phyloP scores from a whole-genome alignment of 2,797 vertebrate genomes.

The Percopsis omiscomaycus region DNA sequence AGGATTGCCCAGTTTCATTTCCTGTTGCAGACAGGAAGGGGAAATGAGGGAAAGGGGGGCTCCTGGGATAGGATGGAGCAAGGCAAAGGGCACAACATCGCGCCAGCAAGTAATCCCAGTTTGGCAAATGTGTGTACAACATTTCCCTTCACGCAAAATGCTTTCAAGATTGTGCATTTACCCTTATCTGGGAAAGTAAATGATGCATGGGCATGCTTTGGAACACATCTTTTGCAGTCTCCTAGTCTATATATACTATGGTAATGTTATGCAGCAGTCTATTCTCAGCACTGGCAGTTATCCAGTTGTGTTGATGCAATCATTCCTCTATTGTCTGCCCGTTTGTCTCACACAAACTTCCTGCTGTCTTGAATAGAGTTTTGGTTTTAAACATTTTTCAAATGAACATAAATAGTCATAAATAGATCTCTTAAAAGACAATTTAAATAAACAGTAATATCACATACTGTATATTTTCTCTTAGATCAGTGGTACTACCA shows the following conservation, averaged over 20 bases:
- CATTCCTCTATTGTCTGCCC: conserved; percentile 24
- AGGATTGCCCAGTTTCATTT: conserved; percentile 46
- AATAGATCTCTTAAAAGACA: too few species aligned
- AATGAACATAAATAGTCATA: too few species aligned
- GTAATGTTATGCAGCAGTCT: conserved; percentile 50
- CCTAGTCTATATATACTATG: background rate
- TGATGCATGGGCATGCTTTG: background rate
- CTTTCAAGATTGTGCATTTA: background rate
- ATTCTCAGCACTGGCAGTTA: conserved; percentile 46
- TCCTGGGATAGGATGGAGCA: conserved; percentile 33
- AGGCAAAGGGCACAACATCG: conserved; percentile 13
- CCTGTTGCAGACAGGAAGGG: conserved; percentile 66
- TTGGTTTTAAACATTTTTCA: too few species aligned
- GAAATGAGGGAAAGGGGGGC: conserved; percentile 52
- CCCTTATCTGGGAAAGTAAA: background rate
- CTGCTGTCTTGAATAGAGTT: too few species aligned
- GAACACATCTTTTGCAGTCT: background rate
- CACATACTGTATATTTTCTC: too few species aligned
- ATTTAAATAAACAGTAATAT: too few species aligned
- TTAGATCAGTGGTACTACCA: too few species aligned
- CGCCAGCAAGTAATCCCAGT: conserved; percentile 38
- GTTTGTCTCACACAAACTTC: conserved; percentile 21
- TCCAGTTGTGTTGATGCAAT: conserved; percentile 56
- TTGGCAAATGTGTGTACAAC: conserved; percentile 7
- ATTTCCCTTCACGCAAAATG: background rate